Conservation (phyloP, 2,113 vertebrate species). For the Dipodomys ordii region DNA sequence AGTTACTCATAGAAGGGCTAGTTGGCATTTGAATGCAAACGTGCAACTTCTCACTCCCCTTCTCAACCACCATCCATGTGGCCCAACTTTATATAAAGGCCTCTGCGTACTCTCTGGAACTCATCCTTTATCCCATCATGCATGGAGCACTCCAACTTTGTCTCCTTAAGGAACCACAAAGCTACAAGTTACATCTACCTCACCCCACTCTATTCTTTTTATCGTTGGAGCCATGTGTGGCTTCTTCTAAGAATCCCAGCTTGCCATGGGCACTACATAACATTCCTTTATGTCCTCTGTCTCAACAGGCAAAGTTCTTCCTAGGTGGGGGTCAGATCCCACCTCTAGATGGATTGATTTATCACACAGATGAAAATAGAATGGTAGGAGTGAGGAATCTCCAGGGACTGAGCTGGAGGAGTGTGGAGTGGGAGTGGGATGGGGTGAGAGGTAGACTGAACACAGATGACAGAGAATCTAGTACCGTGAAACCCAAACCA, state of each 20-base stretch:
- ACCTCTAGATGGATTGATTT: not conserved
- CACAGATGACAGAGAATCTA: not conserved
- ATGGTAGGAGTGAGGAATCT: not conserved
- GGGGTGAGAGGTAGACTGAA: not conserved
- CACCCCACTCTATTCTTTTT: not conserved
- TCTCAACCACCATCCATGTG: not conserved
- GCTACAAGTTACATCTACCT: not conserved
- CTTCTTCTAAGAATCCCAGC: not conserved
- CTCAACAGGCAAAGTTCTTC: not conserved
- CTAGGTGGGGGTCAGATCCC: not conserved
- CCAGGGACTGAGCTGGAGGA: too few relatives aligned
- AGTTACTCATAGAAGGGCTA: not conserved
- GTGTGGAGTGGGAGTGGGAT: not conserved
- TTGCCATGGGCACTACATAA: not conserved
- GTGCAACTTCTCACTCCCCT: not conserved
- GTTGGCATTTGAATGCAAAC: not conserved
- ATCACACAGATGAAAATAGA: not conserved
- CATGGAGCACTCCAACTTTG: too few relatives aligned
- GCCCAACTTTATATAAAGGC: not conserved
- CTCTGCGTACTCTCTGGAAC: not conserved
- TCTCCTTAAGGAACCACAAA: not conserved
- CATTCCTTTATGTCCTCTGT: not conserved
- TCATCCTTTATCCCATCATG: not conserved
- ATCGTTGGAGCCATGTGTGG: not conserved
- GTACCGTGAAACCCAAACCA: not conserved